Conservation (phyloP, 2,888 invertebrate genomes). For the Agrotis clavis region DNA sequence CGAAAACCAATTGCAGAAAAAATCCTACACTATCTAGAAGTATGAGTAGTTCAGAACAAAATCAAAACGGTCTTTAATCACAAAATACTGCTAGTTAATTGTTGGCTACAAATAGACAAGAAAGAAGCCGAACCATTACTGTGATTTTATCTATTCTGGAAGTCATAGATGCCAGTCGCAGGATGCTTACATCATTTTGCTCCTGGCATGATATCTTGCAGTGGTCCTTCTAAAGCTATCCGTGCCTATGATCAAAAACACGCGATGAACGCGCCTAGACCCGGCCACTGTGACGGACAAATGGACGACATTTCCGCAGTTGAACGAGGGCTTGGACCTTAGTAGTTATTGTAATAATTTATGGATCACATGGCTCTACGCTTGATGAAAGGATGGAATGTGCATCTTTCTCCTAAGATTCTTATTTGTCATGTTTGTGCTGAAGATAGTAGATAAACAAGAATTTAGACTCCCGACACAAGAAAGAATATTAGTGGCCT, state of each 20-base stretch:
- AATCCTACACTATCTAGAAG: too few relatives aligned
- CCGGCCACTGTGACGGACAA: constrained; percentile 39
- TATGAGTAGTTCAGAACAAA: not conserved
- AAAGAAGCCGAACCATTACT: not conserved
- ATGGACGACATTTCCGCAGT: constrained; percentile 36
- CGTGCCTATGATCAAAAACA: constrained; percentile 6
- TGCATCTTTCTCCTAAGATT: too few relatives aligned
- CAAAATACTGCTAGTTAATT: not conserved
- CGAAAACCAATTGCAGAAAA: too few relatives aligned
- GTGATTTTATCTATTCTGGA: not conserved
- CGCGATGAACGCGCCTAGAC: constrained; percentile 14
- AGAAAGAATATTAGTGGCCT: not conserved
- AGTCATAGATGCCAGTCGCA: not conserved
- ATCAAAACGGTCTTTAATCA: not conserved
- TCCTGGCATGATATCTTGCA: not conserved
- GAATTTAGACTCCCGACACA: not conserved
- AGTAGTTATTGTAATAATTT: not conserved
- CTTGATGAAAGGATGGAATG: not conserved
- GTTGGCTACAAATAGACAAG: not conserved
- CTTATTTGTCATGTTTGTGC: too few relatives aligned
- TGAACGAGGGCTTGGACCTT: constrained; percentile 15
- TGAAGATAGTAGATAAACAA: too few relatives aligned
- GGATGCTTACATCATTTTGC: not conserved
- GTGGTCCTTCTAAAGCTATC: constrained; percentile 16
- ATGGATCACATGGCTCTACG: not conserved